phyloP scores from a whole-genome alignment of 2,888 invertebrate genomes.

The Drosophila ezoana region DNA sequence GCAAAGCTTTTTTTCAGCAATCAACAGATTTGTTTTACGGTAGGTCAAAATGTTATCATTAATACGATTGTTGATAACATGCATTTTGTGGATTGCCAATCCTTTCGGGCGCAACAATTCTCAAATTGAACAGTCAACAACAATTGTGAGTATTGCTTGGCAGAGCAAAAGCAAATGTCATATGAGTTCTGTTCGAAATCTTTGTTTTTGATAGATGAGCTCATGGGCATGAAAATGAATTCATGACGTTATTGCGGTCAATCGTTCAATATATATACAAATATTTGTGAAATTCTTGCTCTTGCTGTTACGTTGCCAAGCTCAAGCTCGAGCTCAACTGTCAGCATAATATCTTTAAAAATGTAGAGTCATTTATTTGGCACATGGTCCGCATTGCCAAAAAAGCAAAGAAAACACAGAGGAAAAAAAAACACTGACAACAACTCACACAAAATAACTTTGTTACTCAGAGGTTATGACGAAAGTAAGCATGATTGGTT shows the following conservation, averaged over 20 bases:
- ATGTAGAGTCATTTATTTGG: constrained; percentile 76
- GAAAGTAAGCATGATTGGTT: constrained; percentile 48
- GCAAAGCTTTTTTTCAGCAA: not conserved
- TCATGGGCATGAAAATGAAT: constrained; percentile 54
- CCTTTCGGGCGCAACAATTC: not conserved
- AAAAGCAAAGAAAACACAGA: constrained; percentile 8
- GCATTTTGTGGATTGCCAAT: not conserved
- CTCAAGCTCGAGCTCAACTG: constrained; percentile 62
- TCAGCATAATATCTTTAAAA: constrained; percentile 74
- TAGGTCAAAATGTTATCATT: not conserved
- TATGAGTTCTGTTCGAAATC: constrained; percentile 26
- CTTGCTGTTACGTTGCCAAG: constrained; percentile 26
- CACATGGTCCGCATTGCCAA: constrained; percentile 65
- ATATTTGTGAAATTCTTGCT: constrained; percentile 38
- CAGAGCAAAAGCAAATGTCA: not conserved
- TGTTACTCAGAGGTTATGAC: constrained; percentile 29
- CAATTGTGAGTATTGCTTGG: constrained; percentile 24
- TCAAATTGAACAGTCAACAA: not conserved
- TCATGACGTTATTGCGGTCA: constrained; percentile 70
- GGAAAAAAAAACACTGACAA: constrained; percentile 36
- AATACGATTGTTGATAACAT: not conserved
- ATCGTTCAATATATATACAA: constrained; percentile 39
- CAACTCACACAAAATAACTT: constrained; percentile 31
- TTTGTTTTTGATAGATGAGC: constrained; percentile 54
- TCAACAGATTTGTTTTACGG: not conserved